Evolutionary conservation across 1,140 invertebrate species (phyloP).

Genomic region (Danaus plexippus): DNA sequence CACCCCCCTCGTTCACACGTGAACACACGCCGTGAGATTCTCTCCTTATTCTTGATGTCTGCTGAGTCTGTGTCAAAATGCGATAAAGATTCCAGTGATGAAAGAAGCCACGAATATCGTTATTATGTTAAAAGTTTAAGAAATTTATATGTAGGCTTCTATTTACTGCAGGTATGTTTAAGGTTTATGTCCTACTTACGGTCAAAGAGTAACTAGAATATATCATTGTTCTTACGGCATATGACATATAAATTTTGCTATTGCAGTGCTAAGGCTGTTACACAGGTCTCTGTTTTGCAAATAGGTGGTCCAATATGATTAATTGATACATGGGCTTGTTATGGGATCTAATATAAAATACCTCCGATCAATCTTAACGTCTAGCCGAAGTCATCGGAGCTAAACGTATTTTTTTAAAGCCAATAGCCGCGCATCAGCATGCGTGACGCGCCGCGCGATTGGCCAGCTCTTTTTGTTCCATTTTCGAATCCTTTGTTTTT

Average conservation of each 20-base stretch:
- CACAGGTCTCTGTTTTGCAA: no score
- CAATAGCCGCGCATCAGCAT: conserved; percentile 67
- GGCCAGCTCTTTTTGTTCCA: conserved; percentile 68
- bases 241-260: no score
- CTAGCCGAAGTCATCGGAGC: conserved; percentile 62
- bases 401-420: conserved; percentile 69
- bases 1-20: conserved; percentile 51
- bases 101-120: conserved; percentile 45
- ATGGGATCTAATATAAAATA: conserved; percentile 37
- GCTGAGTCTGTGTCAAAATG: conserved; percentile 41
- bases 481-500: conserved; percentile 72
- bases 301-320: no score
- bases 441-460: conserved; percentile 65
- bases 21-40: conserved; percentile 53
- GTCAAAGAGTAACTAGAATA: no score
- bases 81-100: conserved; percentile 43
- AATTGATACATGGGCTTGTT: conserved; percentile 3
- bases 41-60: conserved; percentile 46
- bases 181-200: no score
- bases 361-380: conserved; percentile 59
- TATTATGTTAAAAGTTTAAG: neutral
- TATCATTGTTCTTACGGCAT: no score
- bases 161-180: no score
- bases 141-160: no score
- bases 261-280: no score